These are phyloP conservation scores for Pampus argenteus DNA, from an alignment of 2,797 vertebrate species.

Conservation along the genomic window DNA sequence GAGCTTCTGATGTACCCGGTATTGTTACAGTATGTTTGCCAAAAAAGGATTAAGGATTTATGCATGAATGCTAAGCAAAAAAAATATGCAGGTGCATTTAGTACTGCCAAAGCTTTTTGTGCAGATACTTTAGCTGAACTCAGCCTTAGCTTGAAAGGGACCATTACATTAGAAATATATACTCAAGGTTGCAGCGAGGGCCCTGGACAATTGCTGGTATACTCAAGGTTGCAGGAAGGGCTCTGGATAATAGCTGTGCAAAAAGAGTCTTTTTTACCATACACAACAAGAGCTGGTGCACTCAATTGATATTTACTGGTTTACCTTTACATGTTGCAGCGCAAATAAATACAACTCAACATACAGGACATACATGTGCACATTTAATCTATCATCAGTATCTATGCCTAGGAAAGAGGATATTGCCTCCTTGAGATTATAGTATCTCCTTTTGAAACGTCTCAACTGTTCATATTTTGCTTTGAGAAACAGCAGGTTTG, in stretches of 20 bases:
- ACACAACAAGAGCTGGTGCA: constrained; percentile 23
- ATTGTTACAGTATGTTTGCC: too few relatives aligned
- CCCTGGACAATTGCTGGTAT: constrained; percentile 54
- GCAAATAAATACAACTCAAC: constrained; percentile 14
- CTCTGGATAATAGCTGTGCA: constrained; percentile 44
- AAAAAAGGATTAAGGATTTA: constrained; percentile 60
- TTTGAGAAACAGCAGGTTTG: not conserved
- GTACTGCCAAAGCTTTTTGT: constrained; percentile 42
- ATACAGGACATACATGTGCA: not conserved
- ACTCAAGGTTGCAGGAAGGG: constrained; percentile 47
- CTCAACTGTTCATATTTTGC: constrained; percentile 10
- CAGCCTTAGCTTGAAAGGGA: constrained; percentile 40
- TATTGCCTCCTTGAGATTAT: not conserved
- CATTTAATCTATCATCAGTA: constrained; percentile 2
- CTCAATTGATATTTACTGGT: constrained; percentile 34
- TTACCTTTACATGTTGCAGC: constrained; percentile 5
- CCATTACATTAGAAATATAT: constrained; percentile 53
- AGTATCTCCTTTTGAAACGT: constrained; percentile 17
- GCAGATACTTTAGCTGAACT: constrained; percentile 37
- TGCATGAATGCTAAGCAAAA: constrained; percentile 57
- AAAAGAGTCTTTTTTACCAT: constrained; percentile 9
- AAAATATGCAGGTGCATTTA: constrained; percentile 65
- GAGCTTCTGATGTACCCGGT: too few relatives aligned
- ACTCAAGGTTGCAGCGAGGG: constrained; percentile 47
- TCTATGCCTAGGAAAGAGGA: not conserved